These are phyloP conservation scores for Neosilurus hyrtlii DNA, from an alignment of 2,797 vertebrate genomes.

Conservation along the genomic window DNA sequence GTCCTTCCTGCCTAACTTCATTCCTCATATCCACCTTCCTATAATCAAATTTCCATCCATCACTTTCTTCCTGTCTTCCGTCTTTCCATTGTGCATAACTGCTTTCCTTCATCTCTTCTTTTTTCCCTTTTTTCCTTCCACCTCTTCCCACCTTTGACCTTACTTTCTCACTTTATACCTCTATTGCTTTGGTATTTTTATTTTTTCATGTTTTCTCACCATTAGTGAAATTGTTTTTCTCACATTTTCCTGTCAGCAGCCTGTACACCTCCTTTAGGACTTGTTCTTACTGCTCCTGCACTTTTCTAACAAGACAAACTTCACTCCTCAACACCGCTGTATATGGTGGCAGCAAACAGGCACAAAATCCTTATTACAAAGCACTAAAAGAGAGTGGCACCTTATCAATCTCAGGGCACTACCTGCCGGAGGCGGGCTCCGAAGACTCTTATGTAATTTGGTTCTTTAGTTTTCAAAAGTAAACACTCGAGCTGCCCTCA, in stretches of 20 bases:
- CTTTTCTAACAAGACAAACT: neutral
- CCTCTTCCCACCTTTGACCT: neutral
- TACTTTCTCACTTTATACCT: neutral
- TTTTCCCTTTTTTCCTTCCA: neutral
- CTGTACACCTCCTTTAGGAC: neutral
- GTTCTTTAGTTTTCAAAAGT: slow-evolving; percentile 39
- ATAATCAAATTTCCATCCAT: too few species aligned
- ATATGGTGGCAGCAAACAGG: slow-evolving; percentile 54
- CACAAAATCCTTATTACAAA: slow-evolving; percentile 48
- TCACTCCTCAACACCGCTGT: neutral
- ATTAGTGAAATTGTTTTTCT: neutral
- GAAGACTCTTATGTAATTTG: slow-evolving; percentile 11
- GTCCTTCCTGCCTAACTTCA: too few species aligned
- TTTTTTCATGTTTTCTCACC: neutral
- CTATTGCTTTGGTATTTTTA: neutral
- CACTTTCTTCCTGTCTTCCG: neutral
- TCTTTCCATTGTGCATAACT: neutral
- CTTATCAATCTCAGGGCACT: neutral
- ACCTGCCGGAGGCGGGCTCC: neutral
- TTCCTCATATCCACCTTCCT: too few species aligned
- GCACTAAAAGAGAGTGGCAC: slow-evolving; percentile 1
- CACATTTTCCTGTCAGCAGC: neutral
- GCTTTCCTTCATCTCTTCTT: neutral
- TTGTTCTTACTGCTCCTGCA: neutral
- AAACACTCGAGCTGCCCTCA: slow-evolving; percentile 30